Evolutionary conservation across 2,113 vertebrate species (phyloP), one percentile per base, ranked within the genome.

Genomic region (Lophotis ruficrista): DNA sequence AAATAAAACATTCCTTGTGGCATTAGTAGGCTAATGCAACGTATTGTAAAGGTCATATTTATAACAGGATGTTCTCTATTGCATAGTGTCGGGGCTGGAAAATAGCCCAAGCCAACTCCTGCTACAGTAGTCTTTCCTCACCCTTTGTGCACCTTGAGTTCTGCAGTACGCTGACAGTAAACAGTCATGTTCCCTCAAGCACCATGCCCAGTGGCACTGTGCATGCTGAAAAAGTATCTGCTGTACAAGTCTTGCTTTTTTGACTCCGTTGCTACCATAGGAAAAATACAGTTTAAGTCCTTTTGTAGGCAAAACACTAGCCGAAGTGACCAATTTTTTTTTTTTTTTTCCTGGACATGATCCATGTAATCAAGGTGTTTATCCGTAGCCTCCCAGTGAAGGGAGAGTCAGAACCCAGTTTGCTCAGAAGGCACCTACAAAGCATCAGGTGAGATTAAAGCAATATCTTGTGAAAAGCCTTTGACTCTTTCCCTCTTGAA

Each of bases 401-500:
- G 48, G 28, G 21, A 56, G 62, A 85, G 65, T 61, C 89, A 85
- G 76, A 83, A 28, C 48, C 19, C 12, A 31, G 51, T 41, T 94
- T 95, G 76, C 43, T 93, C 54, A 75, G 60, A 83, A 94, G 65
- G 27, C 68, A 88, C 16, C 23, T 73, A 62, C 76, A 66, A 92
- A 81, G 56, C n/a, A 37, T 35, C 31, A 91, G 11, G 19, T 81
- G 48, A 76, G 91, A 76, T 48, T 87, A 69, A 91, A 95, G 57
- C 17, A 56, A 2, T 57, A 60, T 68, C 33, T 89, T 68, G 69
- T 62, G 48, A 76, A 87, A 90, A 96, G 87, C 71, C 17, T 70
- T 89, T 88, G 60, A 68, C 76, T 96, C 85, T 94, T 91, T 91
- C 72, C 80, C 76, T 93, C 91, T 89, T 84, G 80, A 92, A 79